Evolutionary conservation across 1,140 invertebrate genomes (phyloP), one percentile per base, ranked within the genome.

Genomic region (Pseudomyrmex cubaensis): DNA sequence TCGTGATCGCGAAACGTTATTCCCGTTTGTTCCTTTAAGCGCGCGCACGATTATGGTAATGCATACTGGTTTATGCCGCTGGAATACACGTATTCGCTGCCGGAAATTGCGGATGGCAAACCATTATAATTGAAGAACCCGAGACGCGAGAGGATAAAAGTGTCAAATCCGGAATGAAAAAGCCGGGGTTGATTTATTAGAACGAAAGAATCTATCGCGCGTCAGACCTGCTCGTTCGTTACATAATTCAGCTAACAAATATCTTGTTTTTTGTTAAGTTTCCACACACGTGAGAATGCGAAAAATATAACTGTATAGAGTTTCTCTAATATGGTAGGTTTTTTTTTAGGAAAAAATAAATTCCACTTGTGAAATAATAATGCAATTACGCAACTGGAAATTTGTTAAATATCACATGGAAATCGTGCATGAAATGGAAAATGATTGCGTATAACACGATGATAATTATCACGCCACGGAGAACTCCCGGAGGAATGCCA

Each of bases 1-100:
- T 72, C 76, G 76, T 80, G 76, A 80, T 80, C 76, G 64, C 66
- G 54, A 72, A 80, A 70, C 66, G 66, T 48, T 80, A 72, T 80
- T 78, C 76, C 64, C 76, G 64, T 70, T 78, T 70, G 67, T 57
- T 59, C 52, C 54, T 59, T 78, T 72, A 80, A 80, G 20, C 54
- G 52, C 62, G 13, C 17, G 62, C 20, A 52, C 64, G 76, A 78
- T 78, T 59, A 72, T 72, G 76, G 54, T 61, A 72, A 80, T 72
- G 76, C 76, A 80, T 70, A 50, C 66, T 17, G 54, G 66, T 72
- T 59, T 72, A 70, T 59, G 44, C 44, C 44, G 44, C n/a, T 72
- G 12, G 56, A 35, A 35, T 35, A 72, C 66, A 80, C 76, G 76
- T 80, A 72, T 72, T 59, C 74, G 12, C 48, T n/a, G 13, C 56